Evolutionary conservation across 1,140 invertebrate genomes (phyloP), one percentile per base, ranked within the genome.

Genomic region (Saccostrea echinata): DNA sequence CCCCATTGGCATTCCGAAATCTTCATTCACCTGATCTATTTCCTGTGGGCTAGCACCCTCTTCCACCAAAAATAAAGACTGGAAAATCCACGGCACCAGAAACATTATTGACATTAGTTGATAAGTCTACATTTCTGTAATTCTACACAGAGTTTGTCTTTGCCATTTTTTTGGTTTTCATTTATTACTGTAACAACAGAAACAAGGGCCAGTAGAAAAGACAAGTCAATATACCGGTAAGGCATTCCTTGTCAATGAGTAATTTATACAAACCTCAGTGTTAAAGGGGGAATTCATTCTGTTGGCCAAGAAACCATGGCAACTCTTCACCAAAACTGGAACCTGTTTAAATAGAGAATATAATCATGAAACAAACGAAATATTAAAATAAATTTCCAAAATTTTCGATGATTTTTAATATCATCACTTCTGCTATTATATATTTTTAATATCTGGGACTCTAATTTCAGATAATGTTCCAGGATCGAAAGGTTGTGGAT

Each of bases 1-100:
- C 24, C 94, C 94, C 92, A 95, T 94, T 0, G 93, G 88, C 86
- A 94, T 92, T 51, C 94, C 94, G 92, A 94, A 94, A 61, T 94
- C 91, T 82, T 92, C 91, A n/a, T 93, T 43, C 6, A 94, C 92
- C 57, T 90, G 88, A 83, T 95, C 94, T 12, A 95, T 90, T 64
- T 94, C 88, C 12, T 93, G 87, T 4, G 94, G 94, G 8, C 88
- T 71, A 51, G 90, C 89, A 16, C 94, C 94, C 86, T 95, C 93
- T 80, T 94, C 92, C 55, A 94, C 84, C 82, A 95, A 52, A 71
- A 93, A 93, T 16, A 16, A n/a, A 16, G 92, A 86, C 92, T 94
- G 53, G 82, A 80, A 86, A 84, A 80, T 30, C 86, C 84, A 84
- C 0, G 27, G 3, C 57, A 27, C 0, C 3, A 57, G 18, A 35